phyloP scores from a whole-genome alignment of 1,140 invertebrate genomes.

The Trichonephila clavata region DNA sequence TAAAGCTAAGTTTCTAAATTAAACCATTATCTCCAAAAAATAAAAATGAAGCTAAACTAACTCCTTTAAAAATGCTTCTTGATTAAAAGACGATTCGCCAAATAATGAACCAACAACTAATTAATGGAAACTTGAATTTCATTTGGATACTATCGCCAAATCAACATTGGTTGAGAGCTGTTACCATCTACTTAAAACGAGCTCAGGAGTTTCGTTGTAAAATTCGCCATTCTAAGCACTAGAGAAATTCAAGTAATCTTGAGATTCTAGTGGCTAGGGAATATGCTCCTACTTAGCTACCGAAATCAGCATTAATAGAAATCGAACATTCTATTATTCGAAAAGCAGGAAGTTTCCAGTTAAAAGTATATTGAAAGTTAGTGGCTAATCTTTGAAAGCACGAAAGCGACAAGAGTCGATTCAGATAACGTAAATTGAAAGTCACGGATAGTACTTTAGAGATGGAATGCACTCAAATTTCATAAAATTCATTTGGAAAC shows the following conservation, averaged over 20 bases:
- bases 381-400: background rate
- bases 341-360: background rate
- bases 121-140: background rate
- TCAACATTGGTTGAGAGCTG: background rate
- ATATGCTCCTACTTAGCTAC: background rate
- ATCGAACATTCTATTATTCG: background rate
- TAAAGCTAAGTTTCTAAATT: too few species aligned
- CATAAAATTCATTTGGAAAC: background rate
- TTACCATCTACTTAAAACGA: background rate
- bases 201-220: background rate
- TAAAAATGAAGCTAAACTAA: too few species aligned
- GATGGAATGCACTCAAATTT: background rate
- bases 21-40: too few species aligned
- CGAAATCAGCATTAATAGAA: conserved; percentile 7
- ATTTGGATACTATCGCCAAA: background rate
- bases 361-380: background rate
- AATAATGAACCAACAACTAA: background rate
- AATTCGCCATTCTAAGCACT: background rate
- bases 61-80: too few species aligned
- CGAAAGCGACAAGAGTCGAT: background rate
- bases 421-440: background rate
- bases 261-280: background rate
- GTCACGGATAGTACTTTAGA: background rate
- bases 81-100: background rate
- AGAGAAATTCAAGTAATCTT: background rate